These are phyloP conservation scores for Tricholauxania praeusta DNA, from an alignment of 2,888 invertebrate genomes.

Conservation along the genomic window DNA sequence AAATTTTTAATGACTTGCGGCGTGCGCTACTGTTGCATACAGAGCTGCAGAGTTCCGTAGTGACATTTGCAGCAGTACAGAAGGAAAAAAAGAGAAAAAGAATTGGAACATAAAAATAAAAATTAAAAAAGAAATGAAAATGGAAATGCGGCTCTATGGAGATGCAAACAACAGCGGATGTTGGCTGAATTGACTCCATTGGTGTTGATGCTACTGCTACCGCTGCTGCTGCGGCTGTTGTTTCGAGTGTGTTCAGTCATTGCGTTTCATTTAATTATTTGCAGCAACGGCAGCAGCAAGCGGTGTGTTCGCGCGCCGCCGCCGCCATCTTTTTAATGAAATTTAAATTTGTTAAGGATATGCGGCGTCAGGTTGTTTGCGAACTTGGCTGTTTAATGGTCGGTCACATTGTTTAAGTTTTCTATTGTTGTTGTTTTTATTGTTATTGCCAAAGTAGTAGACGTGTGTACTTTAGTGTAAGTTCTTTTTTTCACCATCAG, in stretches of 20 bases:
- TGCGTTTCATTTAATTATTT: constrained; percentile 31
- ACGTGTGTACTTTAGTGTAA: too few species aligned
- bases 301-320: constrained; percentile 45
- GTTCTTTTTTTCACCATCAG: too few species aligned
- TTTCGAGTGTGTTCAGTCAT: constrained; percentile 26
- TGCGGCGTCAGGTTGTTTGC: constrained; percentile 58
- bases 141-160: too few species aligned
- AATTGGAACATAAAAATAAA: too few species aligned
- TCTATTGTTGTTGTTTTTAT: too few species aligned
- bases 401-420: background rate
- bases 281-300: background rate
- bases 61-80: too few species aligned
- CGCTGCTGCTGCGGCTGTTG: background rate
- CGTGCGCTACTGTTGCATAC: too few species aligned
- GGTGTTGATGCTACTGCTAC: background rate
- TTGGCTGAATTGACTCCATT: background rate
- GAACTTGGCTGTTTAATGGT: constrained; percentile 46
- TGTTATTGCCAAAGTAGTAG: too few species aligned
- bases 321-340: constrained; percentile 56
- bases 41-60: too few species aligned
- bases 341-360: constrained; percentile 63
- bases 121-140: too few species aligned
- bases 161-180: background rate
- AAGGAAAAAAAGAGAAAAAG: too few species aligned
- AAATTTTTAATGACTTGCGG: too few species aligned